Percentiles rank a stretch among this genome's conserved stretches.
Evolutionary conservation across 1,140 invertebrate species (phyloP).

Genomic region (Zaprionus camerounensis): DNA sequence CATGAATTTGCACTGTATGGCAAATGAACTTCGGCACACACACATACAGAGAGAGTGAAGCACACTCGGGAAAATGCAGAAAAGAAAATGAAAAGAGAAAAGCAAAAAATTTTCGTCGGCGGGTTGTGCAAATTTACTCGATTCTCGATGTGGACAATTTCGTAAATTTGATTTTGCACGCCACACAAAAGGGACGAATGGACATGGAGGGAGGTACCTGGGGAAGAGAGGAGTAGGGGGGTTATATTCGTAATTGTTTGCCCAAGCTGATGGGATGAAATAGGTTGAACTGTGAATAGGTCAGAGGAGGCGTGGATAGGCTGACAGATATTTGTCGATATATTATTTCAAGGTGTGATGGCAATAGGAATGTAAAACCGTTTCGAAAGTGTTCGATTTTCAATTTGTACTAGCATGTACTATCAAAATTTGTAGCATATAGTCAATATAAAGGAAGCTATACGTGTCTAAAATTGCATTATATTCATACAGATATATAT

Average conservation of each 20-base stretch:
- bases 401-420: slow-evolving; percentile 25
- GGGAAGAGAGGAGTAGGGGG: neutral
- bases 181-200: neutral
- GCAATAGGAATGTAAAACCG: slow-evolving; percentile 9
- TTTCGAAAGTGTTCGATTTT: slow-evolving; percentile 13
- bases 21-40: slow-evolving; percentile 57
- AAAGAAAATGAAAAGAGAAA: neutral
- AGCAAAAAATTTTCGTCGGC: slow-evolving; percentile 4
- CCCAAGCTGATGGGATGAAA: slow-evolving; percentile 5
- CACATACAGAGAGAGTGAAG: neutral
- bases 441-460: neutral
- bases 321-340: neutral
- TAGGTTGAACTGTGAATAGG: neutral
- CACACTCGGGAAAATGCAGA: slow-evolving; percentile 3
- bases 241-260: slow-evolving; percentile 49
- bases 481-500: neutral
- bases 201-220: neutral
- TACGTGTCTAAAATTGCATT: neutral
- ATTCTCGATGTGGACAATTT: slow-evolving; percentile 61
- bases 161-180: slow-evolving; percentile 58
- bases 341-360: neutral
- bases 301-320: neutral
- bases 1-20: slow-evolving; percentile 69
- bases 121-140: slow-evolving; percentile 55
- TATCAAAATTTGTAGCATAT: slow-evolving; percentile 35